phyloP scores from a whole-genome alignment of 2,113 vertebrate species.

The Channa argus region DNA sequence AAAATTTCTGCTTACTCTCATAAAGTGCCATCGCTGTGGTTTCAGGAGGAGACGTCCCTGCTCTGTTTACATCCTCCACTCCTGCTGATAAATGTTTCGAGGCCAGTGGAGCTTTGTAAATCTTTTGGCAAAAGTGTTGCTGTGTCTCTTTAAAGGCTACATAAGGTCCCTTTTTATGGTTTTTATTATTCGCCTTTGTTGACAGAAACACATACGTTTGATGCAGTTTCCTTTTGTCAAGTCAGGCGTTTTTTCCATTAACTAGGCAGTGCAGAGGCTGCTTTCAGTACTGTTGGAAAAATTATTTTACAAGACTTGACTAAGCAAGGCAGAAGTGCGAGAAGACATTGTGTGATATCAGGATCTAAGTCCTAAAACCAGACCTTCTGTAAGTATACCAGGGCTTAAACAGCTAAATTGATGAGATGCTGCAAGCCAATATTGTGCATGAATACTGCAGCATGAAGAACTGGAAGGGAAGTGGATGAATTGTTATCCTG shows the following conservation, averaged over 20 bases:
- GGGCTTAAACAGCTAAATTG: slow-evolving; percentile 33
- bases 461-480: slow-evolving; percentile 14
- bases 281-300: slow-evolving; percentile 7
- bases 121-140: slow-evolving; percentile 39
- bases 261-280: slow-evolving; percentile 1
- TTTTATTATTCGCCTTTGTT: slow-evolving; percentile 22
- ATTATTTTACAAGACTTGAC: slow-evolving; percentile 24
- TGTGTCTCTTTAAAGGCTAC: slow-evolving; percentile 58
- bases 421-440: slow-evolving; percentile 3
- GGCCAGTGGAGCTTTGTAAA: slow-evolving; percentile 63
- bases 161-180: slow-evolving; percentile 62
- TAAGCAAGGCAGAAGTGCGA: slow-evolving; percentile 2
- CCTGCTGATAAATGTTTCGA: slow-evolving; percentile 67
- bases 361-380: slow-evolving; percentile 32
- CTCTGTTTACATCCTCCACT: slow-evolving; percentile 62
- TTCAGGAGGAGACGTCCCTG: slow-evolving; percentile 50
- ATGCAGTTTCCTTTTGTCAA: slow-evolving; percentile 17
- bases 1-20: slow-evolving; percentile 65
- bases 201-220: slow-evolving; percentile 18
- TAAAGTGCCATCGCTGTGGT: slow-evolving; percentile 55
- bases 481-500: slow-evolving; percentile 14
- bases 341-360: background rate
- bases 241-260: slow-evolving; percentile 25
- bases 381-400: slow-evolving; percentile 15
- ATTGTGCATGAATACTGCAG: background rate